Percentiles rank a stretch among this genome's conserved stretches.
phyloP scores from a whole-genome alignment of 2,888 invertebrate genomes.

The Callimorpha dominula region DNA sequence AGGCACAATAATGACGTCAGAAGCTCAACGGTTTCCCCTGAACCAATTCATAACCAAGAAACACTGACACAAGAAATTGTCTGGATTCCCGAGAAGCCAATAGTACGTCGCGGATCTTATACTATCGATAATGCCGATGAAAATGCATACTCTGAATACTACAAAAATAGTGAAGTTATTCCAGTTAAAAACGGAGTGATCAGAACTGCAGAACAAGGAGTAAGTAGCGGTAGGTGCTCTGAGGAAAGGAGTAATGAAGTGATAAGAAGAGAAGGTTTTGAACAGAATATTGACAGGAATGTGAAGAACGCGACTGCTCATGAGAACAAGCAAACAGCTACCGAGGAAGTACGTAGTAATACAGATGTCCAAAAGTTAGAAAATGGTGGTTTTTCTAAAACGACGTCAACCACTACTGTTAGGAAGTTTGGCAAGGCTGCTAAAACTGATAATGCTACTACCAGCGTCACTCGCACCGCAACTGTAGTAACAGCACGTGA shows the following conservation, averaged over 20 bases:
- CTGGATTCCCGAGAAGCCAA: constrained; percentile 76
- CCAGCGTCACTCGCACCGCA: constrained; percentile 72
- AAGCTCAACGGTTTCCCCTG: constrained; percentile 75
- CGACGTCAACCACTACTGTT: constrained; percentile 79
- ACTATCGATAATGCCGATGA: constrained; percentile 77
- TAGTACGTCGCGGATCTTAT: constrained; percentile 78
- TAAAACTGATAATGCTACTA: constrained; percentile 72
- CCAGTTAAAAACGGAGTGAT: constrained; percentile 75
- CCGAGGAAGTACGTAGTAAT: constrained; percentile 74
- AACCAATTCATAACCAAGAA: constrained; percentile 71
- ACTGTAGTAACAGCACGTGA: constrained; percentile 79
- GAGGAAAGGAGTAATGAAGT: constrained; percentile 69
- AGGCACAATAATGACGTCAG: constrained; percentile 71
- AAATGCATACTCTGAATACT: constrained; percentile 69
- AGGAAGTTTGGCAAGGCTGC: constrained; percentile 76
- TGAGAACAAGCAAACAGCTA: constrained; percentile 69
- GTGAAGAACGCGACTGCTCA: constrained; percentile 71
- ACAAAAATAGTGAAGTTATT: constrained; percentile 72
- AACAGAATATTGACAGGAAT: constrained; percentile 70
- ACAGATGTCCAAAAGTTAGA: constrained; percentile 76
- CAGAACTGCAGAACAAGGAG: constrained; percentile 68
- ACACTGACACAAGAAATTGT: constrained; percentile 77
- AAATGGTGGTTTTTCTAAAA: constrained; percentile 76
- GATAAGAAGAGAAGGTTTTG: constrained; percentile 70
- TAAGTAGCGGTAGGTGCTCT: constrained; percentile 63